Evolutionary conservation across 2,113 vertebrate species (phyloP), one percentile per base, ranked within the genome.

Genomic region (Hippoglossus stenolepis): DNA sequence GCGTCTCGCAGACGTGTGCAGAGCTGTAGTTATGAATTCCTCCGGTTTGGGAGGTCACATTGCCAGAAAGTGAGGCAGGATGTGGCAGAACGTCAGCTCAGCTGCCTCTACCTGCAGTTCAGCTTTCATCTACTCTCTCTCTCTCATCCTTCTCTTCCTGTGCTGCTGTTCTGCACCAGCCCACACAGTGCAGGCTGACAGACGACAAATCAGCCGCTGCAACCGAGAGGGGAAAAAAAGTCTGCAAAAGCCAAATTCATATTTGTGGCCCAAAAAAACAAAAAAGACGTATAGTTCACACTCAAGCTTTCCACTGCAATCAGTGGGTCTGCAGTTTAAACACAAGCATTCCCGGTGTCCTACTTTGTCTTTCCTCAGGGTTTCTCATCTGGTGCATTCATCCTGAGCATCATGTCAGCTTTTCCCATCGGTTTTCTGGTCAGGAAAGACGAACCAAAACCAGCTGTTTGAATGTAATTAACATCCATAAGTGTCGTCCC

Each of bases 71-170:
- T 15, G 5, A 72, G 45, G 63, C 91, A 91, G 92, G 92, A 93
- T 94, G 93, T 92, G 93, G 92, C 79, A 13, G 53, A 79, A 69
- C 61, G 5, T 67, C 75, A 86, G 20, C 20, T 87, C 57, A 60
- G 68, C 77, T 70, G 75, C 62, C 6, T 67, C 45, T 70, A 89
- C 89, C 85, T 90, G 73, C 47, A 74, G 38, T 21, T 45, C 43
- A 49, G 61, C 85, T 87, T 88, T 92, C 13, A 81, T 90, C 83
- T 83, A 49, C 53, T 79, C 62, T 65, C 45, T 65, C 45, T 56
- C 17, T 60, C 18, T 81, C 73, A 63, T 65, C 65, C 31, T 8
- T 74, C 18, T 75, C 75, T 75, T 83, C 74, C 77, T 86, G 81
- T 75, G 60, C 74, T 71, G 57, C 64, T 81, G 77, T 6, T 91